Percentiles rank a stretch among this genome's conserved stretches.
Evolutionary conservation across 2,113 vertebrate genomes (phyloP).

Genomic region (Gymnorhina tibicen): DNA sequence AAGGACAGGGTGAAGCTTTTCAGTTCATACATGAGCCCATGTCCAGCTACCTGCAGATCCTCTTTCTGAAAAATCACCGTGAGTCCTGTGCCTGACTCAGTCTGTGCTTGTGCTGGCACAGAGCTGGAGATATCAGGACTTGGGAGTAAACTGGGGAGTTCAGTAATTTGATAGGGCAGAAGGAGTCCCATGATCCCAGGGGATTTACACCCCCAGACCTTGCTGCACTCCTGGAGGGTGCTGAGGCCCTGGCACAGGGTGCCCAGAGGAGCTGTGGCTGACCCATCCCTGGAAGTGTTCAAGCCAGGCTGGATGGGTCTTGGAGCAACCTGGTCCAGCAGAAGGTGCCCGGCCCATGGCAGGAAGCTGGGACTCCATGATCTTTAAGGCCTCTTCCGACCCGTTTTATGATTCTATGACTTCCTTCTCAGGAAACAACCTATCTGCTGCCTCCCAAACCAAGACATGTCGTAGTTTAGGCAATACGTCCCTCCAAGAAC

Average conservation of each 20-base stretch:
- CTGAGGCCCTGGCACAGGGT: neutral
- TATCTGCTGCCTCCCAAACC: neutral
- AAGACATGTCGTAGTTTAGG: neutral
- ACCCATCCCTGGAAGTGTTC: neutral
- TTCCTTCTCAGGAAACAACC: neutral
- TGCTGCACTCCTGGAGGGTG: neutral
- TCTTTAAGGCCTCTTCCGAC: neutral
- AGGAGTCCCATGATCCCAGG: neutral
- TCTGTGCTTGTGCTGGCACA: neutral
- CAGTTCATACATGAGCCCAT: accelerated
- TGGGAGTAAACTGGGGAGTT: neutral
- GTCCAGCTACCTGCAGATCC: neutral
- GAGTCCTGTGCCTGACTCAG: neutral
- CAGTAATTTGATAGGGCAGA: neutral
- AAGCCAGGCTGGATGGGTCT: neutral
- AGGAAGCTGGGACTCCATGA: neutral
- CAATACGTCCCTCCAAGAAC: neutral
- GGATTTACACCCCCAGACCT: neutral
- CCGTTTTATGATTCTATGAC: neutral
- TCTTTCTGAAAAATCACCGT: neutral
- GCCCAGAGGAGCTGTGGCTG: neutral
- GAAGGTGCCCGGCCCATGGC: neutral
- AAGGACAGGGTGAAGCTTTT: neutral
- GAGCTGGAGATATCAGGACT: neutral
- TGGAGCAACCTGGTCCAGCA: accelerated